Evolutionary conservation across 2,113 vertebrate genomes (phyloP), one percentile per base, ranked within the genome.

Genomic region (Salvelinus alpinus): DNA sequence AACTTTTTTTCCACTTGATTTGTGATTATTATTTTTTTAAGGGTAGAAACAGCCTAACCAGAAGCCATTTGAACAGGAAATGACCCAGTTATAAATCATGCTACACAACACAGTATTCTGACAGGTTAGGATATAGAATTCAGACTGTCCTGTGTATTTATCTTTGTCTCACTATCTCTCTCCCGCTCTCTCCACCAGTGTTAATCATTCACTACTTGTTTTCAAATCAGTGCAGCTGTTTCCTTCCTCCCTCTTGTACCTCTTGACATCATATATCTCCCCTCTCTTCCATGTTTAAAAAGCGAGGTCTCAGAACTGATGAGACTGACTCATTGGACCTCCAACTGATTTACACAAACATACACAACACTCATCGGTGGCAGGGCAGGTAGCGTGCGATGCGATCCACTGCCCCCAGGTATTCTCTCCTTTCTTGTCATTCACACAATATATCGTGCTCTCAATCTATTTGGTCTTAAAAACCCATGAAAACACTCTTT

Each of bases 401-500:
- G 38, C 38, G 73, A 68, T 78, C 73, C 84, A 54, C 78, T 75
- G 75, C 79, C 84, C 79, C 84, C 72, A 81, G 82, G 79, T 88
- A 81, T 16, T 5, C 74, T 88, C 78, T 76, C 79, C 86, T 11
- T 44, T 12, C 38, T 44, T 44, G 38, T 86, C 77, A 82, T 80
- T 69, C 73, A 86, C 60, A 48, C 71, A 70, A 75, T 78, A 74
- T 90, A 85, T 85, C 84, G 77, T 84, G 86, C 84, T 22, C 78
- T 85, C 59, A 47, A 20, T 85, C 74, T 83, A 82, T 90, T 88
- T 83, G 81, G 85, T 86, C 82, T 87, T 88, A 67, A 88, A 86
- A 87, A 78, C 70, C 79, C 81, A 73, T 85, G 84, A 85, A 64
- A 88, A 62, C 75, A 66, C 87, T 83, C 81, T 87, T 90, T 90